Conservation (phyloP, 2,797 vertebrate genomes). For the Ispidina lecontei region DNA sequence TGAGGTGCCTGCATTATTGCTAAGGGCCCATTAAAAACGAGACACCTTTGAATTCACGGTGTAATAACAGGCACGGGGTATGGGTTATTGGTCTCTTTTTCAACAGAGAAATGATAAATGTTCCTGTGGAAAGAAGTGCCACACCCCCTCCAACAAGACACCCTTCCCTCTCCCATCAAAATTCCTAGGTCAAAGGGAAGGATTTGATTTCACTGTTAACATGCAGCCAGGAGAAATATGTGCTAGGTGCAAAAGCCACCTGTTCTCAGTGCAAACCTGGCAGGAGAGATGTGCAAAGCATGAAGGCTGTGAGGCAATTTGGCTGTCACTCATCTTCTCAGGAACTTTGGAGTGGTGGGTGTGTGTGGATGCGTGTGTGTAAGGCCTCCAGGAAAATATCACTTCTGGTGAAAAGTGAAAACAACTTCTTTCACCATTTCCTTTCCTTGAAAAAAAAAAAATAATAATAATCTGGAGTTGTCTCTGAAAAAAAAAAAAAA, state of each 20-base stretch:
- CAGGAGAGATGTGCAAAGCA: background rate
- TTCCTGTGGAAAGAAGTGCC: slow-evolving; percentile 44
- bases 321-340: slow-evolving; percentile 56
- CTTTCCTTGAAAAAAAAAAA: background rate
- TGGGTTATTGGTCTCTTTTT: slow-evolving; percentile 53
- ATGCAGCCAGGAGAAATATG: slow-evolving; percentile 41
- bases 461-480: background rate
- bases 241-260: slow-evolving; percentile 59
- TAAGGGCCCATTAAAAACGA: slow-evolving; percentile 64
- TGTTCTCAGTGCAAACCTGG: slow-evolving; percentile 8
- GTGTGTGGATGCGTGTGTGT: background rate
- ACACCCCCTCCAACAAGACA: slow-evolving; percentile 28
- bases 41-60: slow-evolving; percentile 60
- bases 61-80: slow-evolving; percentile 58
- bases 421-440: background rate
- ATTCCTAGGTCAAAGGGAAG: slow-evolving; percentile 57
- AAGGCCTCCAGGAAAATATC: slow-evolving; percentile 21
- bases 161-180: slow-evolving; percentile 46
- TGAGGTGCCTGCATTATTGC: slow-evolving; percentile 27
- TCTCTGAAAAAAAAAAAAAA: background rate
- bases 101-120: slow-evolving; percentile 68
- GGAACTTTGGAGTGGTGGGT: background rate
- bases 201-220: slow-evolving; percentile 69
- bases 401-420: background rate
- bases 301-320: slow-evolving; percentile 14